Conservation (phyloP, 2,113 vertebrate species). For the Nothoprocta pentlandii region DNA sequence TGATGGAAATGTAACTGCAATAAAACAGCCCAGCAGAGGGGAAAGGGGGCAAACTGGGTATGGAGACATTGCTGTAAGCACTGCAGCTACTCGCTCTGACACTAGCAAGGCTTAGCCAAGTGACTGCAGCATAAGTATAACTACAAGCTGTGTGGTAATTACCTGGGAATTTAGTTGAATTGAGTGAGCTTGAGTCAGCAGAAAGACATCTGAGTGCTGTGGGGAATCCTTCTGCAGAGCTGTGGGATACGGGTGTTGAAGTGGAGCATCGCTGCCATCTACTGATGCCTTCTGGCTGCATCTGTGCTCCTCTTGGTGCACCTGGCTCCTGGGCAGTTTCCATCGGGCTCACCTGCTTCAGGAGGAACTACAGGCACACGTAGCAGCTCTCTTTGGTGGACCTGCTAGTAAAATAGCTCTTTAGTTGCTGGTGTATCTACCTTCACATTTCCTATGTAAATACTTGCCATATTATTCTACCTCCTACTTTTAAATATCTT, state of each 20-base stretch:
- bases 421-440: background rate
- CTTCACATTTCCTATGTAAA: background rate
- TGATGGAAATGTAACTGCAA: background rate
- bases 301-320: background rate
- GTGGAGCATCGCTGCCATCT: constrained; percentile 56
- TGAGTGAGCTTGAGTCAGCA: background rate
- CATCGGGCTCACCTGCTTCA: background rate
- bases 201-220: background rate
- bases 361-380: background rate
- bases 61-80: background rate
- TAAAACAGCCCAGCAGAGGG: background rate
- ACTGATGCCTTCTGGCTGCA: fast-evolving
- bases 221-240: background rate
- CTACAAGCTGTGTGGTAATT: background rate
- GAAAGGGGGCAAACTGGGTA: background rate
- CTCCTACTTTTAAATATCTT: background rate
- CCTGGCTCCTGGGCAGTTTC: background rate
- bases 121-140: background rate
- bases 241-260: fast-evolving
- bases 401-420: background rate
- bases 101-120: background rate
- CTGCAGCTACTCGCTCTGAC: background rate
- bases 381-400: background rate
- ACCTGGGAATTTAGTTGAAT: background rate
- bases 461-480: fast-evolving